These are phyloP conservation scores for Melanotaenia pygmaea DNA, from an alignment of 2,797 vertebrate species.

Conservation along the genomic window DNA sequence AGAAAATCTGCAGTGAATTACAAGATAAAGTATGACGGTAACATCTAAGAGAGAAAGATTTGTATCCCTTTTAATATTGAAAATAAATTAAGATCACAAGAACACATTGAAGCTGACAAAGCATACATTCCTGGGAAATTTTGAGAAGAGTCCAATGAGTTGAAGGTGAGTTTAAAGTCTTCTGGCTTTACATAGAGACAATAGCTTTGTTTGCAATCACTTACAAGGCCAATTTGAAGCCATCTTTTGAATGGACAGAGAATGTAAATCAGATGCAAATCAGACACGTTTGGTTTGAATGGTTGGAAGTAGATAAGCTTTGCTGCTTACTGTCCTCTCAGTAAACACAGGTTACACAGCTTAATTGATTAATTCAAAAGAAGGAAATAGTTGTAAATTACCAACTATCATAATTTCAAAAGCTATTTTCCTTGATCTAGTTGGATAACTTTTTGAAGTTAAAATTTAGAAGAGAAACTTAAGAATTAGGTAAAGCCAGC, in stretches of 20 bases:
- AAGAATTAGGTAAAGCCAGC: too few species aligned
- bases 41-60: slow-evolving; percentile 18
- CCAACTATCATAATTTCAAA: too few species aligned
- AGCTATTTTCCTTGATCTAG: too few species aligned
- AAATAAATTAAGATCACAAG: slow-evolving; percentile 10
- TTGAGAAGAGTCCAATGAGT: slow-evolving; percentile 1
- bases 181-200: slow-evolving; percentile 3
- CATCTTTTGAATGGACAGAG: background rate
- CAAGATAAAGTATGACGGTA: slow-evolving; percentile 30
- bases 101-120: slow-evolving; percentile 3
- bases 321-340: background rate
- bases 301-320: background rate
- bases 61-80: slow-evolving; percentile 12
- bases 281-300: background rate
- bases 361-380: too few species aligned
- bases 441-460: too few species aligned
- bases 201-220: background rate
- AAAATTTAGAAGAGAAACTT: too few species aligned
- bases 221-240: background rate
- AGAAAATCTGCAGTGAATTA: slow-evolving; percentile 45
- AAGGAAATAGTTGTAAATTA: too few species aligned
- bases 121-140: background rate
- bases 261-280: background rate
- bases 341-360: background rate
- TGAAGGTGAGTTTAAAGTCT: slow-evolving; percentile 18